Conservation (phyloP, 92 coral and sea anemone species). For the Epizoanthus illoricatus region DNA sequence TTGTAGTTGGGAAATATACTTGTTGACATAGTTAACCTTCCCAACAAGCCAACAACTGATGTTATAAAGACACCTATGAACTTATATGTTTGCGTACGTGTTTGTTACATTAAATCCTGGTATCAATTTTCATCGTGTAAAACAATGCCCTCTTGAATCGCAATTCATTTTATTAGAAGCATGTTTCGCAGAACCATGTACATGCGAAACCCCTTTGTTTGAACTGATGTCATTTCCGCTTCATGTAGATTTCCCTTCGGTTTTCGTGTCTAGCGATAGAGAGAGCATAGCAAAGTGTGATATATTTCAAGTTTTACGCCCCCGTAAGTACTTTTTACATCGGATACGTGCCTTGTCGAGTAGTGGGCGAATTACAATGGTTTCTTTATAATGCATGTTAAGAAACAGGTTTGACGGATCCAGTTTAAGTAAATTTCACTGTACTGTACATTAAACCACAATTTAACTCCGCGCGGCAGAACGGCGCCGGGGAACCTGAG, state of each 20-base stretch:
- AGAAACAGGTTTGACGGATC: neutral
- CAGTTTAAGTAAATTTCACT: neutral
- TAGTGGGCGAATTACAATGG: neutral
- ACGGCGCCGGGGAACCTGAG: slow-evolving; percentile 56
- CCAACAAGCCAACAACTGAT: too few relatives aligned
- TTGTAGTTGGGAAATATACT: slow-evolving; percentile 1
- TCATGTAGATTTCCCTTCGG: slow-evolving; percentile 20
- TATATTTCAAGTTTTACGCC: slow-evolving; percentile 32
- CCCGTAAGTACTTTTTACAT: neutral
- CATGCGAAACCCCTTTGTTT: neutral
- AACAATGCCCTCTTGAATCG: neutral
- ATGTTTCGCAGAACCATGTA: neutral
- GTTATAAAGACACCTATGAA: neutral
- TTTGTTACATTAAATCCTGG: slow-evolving; percentile 1
- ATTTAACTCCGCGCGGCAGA: slow-evolving; percentile 44
- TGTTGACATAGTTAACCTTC: neutral
- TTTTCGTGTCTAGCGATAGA: neutral
- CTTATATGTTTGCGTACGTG: slow-evolving; percentile 5
- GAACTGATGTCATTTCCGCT: slow-evolving; percentile 34
- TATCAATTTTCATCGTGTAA: neutral
- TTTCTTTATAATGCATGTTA: slow-evolving; percentile 1
- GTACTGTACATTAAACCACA: slow-evolving; percentile 41
- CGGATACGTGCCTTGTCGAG: slow-evolving; percentile 16
- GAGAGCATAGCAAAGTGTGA: neutral
- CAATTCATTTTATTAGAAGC: neutral